These are phyloP conservation scores for Coptodon rendalli DNA, from an alignment of 2,113 vertebrate species.

Conservation along the genomic window DNA sequence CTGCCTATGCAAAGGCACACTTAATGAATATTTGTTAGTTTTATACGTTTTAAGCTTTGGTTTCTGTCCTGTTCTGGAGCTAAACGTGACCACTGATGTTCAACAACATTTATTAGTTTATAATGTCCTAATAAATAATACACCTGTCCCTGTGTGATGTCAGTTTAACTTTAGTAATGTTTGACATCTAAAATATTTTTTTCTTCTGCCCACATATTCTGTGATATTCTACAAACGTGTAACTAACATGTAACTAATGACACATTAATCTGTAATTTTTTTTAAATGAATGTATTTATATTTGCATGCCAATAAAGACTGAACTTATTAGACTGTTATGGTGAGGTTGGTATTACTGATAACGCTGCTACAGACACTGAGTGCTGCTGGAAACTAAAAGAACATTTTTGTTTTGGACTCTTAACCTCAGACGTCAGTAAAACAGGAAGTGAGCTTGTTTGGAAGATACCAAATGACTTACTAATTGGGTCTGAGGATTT, in stretches of 20 bases:
- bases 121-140: neutral
- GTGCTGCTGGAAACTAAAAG: neutral
- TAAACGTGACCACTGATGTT: neutral
- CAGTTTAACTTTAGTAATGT: neutral
- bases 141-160: neutral
- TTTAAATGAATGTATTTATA: neutral
- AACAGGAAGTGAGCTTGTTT: neutral
- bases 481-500: neutral
- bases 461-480: neutral
- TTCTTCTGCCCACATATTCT: neutral
- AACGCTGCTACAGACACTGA: neutral
- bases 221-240: neutral
- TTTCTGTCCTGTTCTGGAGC: neutral
- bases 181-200: neutral
- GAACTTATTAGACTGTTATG: neutral
- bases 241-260: neutral
- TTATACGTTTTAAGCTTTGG: neutral
- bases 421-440: accelerated
- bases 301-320: neutral
- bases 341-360: neutral
- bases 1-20: no score
- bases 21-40: neutral
- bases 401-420: neutral
- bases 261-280: neutral
- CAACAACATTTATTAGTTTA: neutral